These are phyloP conservation scores for Rhinoraja longicauda DNA, from an alignment of 2,797 vertebrate species.

Conservation along the genomic window DNA sequence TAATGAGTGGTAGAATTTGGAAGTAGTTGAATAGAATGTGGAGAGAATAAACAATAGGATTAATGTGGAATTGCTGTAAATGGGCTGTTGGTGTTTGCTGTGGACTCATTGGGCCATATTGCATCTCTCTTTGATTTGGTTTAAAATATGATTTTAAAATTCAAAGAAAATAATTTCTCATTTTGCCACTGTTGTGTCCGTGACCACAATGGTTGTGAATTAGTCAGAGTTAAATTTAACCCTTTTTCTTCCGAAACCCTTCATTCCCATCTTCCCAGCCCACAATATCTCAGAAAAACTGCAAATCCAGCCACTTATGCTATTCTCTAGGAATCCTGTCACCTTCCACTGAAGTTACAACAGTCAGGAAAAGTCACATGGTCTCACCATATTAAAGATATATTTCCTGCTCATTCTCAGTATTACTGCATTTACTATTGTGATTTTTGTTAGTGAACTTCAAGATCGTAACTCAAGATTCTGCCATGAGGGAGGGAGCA, in stretches of 20 bases:
- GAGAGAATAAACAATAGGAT: no score
- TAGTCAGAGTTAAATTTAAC: not conserved
- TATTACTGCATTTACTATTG: not conserved
- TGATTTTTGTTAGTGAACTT: not conserved
- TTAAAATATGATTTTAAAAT: not conserved
- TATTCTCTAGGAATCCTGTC: not conserved
- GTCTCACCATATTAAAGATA: not conserved
- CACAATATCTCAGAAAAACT: no score
- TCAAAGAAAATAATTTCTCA: not conserved
- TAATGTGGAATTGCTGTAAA: no score
- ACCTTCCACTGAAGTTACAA: not conserved
- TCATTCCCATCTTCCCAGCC: not conserved
- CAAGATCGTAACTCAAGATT: no score
- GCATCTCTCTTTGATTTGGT: no score
- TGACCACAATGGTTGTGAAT: not conserved
- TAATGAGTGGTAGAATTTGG: no score
- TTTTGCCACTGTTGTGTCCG: not conserved
- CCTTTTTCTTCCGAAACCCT: no score
- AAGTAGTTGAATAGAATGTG: no score
- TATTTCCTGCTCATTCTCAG: not conserved
- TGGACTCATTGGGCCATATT: no score
- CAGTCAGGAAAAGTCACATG: not conserved
- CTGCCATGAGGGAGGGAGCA: no score
- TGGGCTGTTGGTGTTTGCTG: no score
- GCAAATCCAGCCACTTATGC: no score